phyloP scores from a whole-genome alignment of 2,888 invertebrate genomes.

The Sminthurinus aureus region DNA sequence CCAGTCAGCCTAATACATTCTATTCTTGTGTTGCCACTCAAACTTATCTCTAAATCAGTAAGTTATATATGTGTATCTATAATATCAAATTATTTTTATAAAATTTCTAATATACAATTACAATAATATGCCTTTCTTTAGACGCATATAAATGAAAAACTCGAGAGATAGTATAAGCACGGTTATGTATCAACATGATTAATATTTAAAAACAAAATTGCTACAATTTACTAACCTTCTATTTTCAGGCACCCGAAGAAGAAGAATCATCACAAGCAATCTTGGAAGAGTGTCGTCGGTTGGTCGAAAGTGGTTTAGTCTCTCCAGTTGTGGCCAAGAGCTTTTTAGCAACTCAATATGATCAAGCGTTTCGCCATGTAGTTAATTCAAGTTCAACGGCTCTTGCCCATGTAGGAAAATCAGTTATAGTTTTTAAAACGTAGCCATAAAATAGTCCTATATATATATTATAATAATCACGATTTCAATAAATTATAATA shows the following conservation, averaged over 20 bases:
- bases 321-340: slow-evolving; percentile 58
- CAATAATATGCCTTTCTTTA: neutral
- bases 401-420: slow-evolving; percentile 59
- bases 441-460: no score
- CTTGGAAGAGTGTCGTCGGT: slow-evolving; percentile 52
- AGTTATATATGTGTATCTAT: no score
- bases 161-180: no score
- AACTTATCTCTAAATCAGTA: slow-evolving; percentile 35
- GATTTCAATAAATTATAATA: no score
- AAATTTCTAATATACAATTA: neutral
- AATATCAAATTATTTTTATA: neutral
- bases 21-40: slow-evolving; percentile 24
- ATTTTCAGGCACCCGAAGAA: slow-evolving; percentile 34
- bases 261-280: slow-evolving; percentile 46
- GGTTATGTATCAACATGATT: neutral
- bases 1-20: slow-evolving; percentile 36
- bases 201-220: neutral
- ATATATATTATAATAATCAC: no score
- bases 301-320: slow-evolving; percentile 55
- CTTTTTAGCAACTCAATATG: slow-evolving; percentile 58
- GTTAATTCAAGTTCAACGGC: slow-evolving; percentile 52
- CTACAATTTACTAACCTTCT: neutral
- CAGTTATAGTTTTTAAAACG: slow-evolving; percentile 56
- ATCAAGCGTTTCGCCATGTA: slow-evolving; percentile 59
- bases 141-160: no score